These are phyloP conservation scores for Alaudala cheleensis DNA, from an alignment of 2,113 vertebrate species.

Conservation along the genomic window DNA sequence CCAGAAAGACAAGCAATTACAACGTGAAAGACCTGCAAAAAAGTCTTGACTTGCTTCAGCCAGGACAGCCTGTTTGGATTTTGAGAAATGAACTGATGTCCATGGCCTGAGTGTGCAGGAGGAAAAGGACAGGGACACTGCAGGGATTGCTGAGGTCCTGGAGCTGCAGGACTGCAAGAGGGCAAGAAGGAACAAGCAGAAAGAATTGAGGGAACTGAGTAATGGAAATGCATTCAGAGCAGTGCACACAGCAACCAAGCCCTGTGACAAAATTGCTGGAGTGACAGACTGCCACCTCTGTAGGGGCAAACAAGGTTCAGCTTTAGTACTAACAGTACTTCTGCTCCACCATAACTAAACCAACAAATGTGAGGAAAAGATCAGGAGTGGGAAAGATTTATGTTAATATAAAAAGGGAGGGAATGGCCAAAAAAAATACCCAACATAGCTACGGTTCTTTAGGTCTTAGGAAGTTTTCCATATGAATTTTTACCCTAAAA, in stretches of 20 bases:
- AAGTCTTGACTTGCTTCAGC: not conserved
- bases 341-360: not conserved
- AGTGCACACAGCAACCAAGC: not conserved
- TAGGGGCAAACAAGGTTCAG: not conserved
- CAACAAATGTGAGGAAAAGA: not conserved
- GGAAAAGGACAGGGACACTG: not conserved
- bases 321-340: not conserved
- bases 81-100: not conserved
- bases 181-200: not conserved
- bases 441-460: not conserved
- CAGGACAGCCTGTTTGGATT: not conserved
- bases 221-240: not conserved
- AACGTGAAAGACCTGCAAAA: not conserved
- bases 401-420: not conserved
- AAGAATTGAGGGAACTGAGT: not conserved
- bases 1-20: not conserved
- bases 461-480: not conserved
- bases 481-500: not conserved
- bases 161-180: not conserved
- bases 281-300: not conserved
- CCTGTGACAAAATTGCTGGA: not conserved
- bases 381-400: not conserved
- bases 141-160: not conserved
- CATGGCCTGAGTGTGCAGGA: not conserved
- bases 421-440: not conserved